Base-by-base conservation (phyloP, 2,888 invertebrate genomes). In the Chaetogeoica ovagalla region DNA sequence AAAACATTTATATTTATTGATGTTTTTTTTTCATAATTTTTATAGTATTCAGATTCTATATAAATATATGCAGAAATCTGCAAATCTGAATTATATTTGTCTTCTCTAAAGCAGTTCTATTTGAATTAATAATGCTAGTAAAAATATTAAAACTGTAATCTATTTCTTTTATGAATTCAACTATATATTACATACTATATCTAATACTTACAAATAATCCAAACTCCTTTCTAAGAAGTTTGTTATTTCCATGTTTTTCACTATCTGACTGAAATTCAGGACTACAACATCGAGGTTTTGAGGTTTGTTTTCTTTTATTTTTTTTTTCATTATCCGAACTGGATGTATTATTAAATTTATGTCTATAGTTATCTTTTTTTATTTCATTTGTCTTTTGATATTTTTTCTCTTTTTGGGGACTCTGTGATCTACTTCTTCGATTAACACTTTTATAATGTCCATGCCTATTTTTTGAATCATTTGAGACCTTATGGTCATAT, bases 331-430 rank as follows among this genome's bases (percentile, higher is more conserved):
- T 77, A 55, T 70, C 82, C 66, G 71, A 71, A 63, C 57, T 79
- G 15, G 52, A 62, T 0, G 52, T 52, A 52, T n/a, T 60, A 68
- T 30, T 73, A 76, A 52, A 81, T 48, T 83, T 39, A 11, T 23
- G 60, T 81, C 74, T 83, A 84, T 72, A 84, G 84, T 43, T 83
- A 83, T 79, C 84, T 69, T 79, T 79, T 71, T 55, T 79, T 4
- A n/a, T 57, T 43, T 77, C 65, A 52, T 74, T 74, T 55, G 9
- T 8, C 4, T 57, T 65, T 65, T 39, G 65, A 65, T 65, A 6
- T 65, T 65, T 63, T 21, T 65, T 74, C 2, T 21, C 11, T 73
- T 43, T 66, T 48, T 13, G 39, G 3, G 13, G 66, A 68, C 59
- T 75, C 9, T n/a, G 15, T 48, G 59, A 76, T 59, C 59, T 59